Percentiles rank a stretch among this genome's conserved stretches.
phyloP scores from a whole-genome alignment of 2,888 invertebrate genomes.

The Chirona hameri region DNA sequence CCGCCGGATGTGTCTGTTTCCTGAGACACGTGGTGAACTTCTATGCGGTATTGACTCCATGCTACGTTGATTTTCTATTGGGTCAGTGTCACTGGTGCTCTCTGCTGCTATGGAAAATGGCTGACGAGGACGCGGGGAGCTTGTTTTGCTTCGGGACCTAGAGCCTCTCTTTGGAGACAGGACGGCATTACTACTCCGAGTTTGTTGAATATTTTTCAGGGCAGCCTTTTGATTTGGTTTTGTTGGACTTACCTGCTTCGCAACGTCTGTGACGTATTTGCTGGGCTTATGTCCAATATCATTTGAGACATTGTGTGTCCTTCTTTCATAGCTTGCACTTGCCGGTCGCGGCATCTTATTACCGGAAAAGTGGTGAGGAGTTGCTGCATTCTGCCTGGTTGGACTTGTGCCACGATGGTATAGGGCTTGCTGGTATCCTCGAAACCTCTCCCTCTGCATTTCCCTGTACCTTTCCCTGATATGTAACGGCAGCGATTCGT shows the following conservation, averaged over 20 bases:
- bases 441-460: not conserved
- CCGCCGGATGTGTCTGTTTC: not conserved
- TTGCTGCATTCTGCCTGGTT: not conserved
- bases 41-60: not conserved
- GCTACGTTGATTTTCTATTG: not conserved
- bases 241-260: too few relatives aligned
- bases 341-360: not conserved
- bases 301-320: not conserved
- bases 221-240: too few relatives aligned
- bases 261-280: too few relatives aligned
- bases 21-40: not conserved
- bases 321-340: not conserved
- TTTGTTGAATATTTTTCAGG: not conserved
- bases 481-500: not conserved
- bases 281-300: not conserved
- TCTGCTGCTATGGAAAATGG: conserved; percentile 8
- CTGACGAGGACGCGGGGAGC: not conserved
- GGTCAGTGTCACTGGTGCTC: not conserved
- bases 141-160: not conserved
- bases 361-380: not conserved
- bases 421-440: not conserved
- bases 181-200: not conserved
- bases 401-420: not conserved
- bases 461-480: not conserved
- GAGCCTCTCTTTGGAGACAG: not conserved